Evolutionary conservation across 2,888 invertebrate genomes (phyloP).

Genomic region (Empis stercorea): DNA sequence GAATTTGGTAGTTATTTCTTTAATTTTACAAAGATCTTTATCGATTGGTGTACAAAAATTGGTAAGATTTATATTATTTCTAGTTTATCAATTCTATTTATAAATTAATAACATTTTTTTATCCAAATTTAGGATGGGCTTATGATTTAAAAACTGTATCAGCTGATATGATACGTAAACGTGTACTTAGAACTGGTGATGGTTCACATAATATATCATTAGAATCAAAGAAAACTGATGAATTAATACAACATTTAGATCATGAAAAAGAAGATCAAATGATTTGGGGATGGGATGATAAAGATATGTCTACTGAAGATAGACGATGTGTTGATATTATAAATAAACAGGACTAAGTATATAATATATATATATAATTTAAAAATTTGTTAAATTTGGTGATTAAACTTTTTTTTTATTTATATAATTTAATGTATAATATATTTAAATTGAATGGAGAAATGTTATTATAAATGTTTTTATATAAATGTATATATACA

Average conservation of each 20-base stretch:
- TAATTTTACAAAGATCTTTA: slow-evolving; percentile 49
- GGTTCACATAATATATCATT: slow-evolving; percentile 39
- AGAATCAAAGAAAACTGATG: slow-evolving; percentile 23
- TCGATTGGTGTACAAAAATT: slow-evolving; percentile 53
- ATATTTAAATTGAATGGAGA: background rate
- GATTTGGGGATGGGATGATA: slow-evolving; percentile 75
- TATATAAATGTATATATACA: too few species aligned
- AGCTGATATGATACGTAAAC: slow-evolving; percentile 51
- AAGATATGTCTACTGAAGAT: slow-evolving; percentile 59
- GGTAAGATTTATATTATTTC: slow-evolving; percentile 37
- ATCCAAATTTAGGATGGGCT: slow-evolving; percentile 50
- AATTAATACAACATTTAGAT: slow-evolving; percentile 23
- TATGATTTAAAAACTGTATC: slow-evolving; percentile 75
- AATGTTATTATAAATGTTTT: too few species aligned
- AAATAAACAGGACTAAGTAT: slow-evolving; percentile 24
- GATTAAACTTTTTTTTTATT: background rate
- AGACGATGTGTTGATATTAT: slow-evolving; percentile 37
- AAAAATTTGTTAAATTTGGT: background rate
- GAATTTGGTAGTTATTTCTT: slow-evolving; percentile 54
- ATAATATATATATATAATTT: background rate
- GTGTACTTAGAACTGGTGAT: slow-evolving; percentile 62
- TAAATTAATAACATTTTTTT: background rate
- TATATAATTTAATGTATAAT: background rate
- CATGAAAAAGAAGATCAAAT: slow-evolving; percentile 40
- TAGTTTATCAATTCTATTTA: background rate